phyloP scores from a whole-genome alignment of 1,140 invertebrate species.

The Papilio glaucus region DNA sequence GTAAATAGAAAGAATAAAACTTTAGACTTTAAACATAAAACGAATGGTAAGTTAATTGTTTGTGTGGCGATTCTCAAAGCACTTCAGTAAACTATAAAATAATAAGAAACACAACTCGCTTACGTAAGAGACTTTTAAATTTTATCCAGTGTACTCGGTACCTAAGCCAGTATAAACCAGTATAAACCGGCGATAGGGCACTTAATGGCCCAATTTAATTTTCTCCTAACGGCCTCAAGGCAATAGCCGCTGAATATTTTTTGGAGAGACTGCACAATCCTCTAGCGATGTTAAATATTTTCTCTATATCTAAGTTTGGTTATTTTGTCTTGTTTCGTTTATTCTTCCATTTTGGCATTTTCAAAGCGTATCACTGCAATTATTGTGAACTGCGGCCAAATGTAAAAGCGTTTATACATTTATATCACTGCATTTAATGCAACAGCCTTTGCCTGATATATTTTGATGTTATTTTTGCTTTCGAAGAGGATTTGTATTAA shows the following conservation, averaged over 20 bases:
- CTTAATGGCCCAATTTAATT: slow-evolving; percentile 68
- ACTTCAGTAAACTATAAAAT: slow-evolving; percentile 18
- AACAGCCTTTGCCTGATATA: background rate
- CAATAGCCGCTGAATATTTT: slow-evolving; percentile 51
- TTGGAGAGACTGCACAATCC: slow-evolving; percentile 50
- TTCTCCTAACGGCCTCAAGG: slow-evolving; percentile 61
- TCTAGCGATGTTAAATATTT: slow-evolving; percentile 51
- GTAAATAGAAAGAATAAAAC: no score
- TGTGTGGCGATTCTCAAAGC: slow-evolving; percentile 4
- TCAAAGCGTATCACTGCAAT: slow-evolving; percentile 36
- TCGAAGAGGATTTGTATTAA: no score
- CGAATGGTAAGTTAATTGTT: background rate
- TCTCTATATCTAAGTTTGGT: slow-evolving; percentile 45
- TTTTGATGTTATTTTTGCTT: no score
- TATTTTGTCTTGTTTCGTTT: slow-evolving; percentile 45
- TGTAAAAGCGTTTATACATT: slow-evolving; percentile 26
- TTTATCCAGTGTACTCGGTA: slow-evolving; percentile 17
- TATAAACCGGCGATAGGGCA: slow-evolving; percentile 47
- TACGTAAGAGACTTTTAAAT: slow-evolving; percentile 21
- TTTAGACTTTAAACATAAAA: slow-evolving; percentile 1
- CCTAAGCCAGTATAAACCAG: slow-evolving; percentile 23
- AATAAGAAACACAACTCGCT: slow-evolving; percentile 12
- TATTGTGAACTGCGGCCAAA: slow-evolving; percentile 22
- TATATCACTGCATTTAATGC: slow-evolving; percentile 5
- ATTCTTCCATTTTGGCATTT: slow-evolving; percentile 53